Conservation (phyloP, 2,888 invertebrate species). For the Ypsolopha scabrella region DNA sequence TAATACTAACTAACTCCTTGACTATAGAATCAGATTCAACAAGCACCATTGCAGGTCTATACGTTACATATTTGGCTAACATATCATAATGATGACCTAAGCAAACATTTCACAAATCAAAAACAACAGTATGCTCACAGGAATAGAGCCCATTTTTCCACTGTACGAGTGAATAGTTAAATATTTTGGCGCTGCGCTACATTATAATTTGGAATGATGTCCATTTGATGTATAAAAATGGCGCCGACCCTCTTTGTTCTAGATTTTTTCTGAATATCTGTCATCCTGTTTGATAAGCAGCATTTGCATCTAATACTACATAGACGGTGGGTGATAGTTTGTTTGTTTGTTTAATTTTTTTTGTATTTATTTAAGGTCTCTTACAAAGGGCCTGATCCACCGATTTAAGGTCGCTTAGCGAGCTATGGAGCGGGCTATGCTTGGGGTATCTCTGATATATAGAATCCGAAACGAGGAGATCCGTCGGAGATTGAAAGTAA, state of each 20-base stretch:
- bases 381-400: too few species aligned
- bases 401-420: too few species aligned
- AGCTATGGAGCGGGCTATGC: too few species aligned
- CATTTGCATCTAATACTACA: not conserved
- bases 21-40: not conserved
- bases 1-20: not conserved
- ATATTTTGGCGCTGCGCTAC: not conserved
- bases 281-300: not conserved
- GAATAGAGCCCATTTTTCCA: too few species aligned
- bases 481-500: too few species aligned
- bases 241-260: slow-evolving; percentile 18
- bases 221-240: slow-evolving; percentile 16
- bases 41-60: not conserved
- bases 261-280: slow-evolving; percentile 12
- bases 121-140: too few species aligned
- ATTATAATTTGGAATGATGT: not conserved
- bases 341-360: too few species aligned
- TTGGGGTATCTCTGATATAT: too few species aligned
- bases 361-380: too few species aligned
- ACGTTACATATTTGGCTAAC: not conserved
- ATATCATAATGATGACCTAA: not conserved
- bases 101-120: too few species aligned
- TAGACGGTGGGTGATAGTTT: too few species aligned
- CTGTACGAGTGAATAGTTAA: not conserved
- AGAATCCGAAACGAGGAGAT: too few species aligned